These are phyloP conservation scores for Sarcophaga variegata DNA, from an alignment of 2,888 invertebrate genomes.

Conservation along the genomic window DNA sequence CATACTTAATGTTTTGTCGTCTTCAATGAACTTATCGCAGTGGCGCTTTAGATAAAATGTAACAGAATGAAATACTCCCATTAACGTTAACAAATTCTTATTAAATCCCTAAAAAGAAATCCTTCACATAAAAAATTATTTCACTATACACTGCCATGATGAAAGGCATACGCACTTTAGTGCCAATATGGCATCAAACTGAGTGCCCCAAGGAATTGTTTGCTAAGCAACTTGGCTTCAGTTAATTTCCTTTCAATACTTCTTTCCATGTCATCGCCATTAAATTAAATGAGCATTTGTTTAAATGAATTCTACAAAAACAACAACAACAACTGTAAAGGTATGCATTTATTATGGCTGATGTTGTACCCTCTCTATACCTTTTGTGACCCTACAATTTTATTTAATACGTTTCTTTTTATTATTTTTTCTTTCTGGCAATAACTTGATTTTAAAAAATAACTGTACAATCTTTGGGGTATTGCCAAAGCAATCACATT, in stretches of 20 bases:
- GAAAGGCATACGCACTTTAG: constrained; percentile 13
- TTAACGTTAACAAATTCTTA: not conserved
- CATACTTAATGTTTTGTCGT: no score
- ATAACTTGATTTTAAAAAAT: constrained; percentile 34
- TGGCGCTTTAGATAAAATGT: not conserved
- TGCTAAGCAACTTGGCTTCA: not conserved
- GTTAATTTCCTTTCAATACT: constrained; percentile 28
- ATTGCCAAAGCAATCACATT: constrained; percentile 72
- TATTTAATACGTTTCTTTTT: not conserved
- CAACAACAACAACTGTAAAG: constrained; percentile 7
- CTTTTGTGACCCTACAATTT: constrained; percentile 4
- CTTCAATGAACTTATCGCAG: not conserved
- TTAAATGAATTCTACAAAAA: not conserved
- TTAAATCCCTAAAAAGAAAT: not conserved
- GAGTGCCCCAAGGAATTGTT: constrained; percentile 52
- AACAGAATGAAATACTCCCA: not conserved
- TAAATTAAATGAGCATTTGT: constrained; percentile 4
- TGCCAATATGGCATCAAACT: constrained; percentile 42
- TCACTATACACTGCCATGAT: no score
- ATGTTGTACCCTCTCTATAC: not conserved
- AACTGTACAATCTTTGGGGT: constrained; percentile 66
- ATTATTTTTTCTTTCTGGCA: not conserved
- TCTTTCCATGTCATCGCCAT: not conserved
- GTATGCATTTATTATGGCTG: not conserved
- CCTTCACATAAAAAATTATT: no score